Conservation (phyloP, 1,140 invertebrate genomes). For the Trachymyrmex septentrionalis region DNA sequence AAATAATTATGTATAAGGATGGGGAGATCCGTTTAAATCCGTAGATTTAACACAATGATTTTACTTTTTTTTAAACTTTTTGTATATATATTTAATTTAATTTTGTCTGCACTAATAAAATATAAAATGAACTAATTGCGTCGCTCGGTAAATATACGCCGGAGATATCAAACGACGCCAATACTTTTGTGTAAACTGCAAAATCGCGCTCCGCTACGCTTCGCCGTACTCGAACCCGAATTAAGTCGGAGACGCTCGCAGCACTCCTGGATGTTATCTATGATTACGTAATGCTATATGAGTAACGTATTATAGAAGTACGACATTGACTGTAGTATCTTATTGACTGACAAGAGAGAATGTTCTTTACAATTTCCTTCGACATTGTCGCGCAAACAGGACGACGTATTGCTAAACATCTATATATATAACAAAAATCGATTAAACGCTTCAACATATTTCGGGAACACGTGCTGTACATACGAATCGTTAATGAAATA, state of each 20-base stretch:
- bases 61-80: neutral
- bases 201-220: slow-evolving; percentile 35
- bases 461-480: neutral
- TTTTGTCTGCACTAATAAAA: neutral
- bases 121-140: neutral
- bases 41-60: neutral
- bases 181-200: neutral
- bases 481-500: slow-evolving; percentile 18
- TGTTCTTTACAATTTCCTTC: neutral
- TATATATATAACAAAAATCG: neutral
- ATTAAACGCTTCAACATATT: slow-evolving; percentile 10
- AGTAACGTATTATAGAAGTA: slow-evolving; percentile 38
- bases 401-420: neutral
- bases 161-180: neutral
- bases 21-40: neutral
- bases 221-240: neutral
- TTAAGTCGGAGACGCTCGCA: slow-evolving; percentile 25
- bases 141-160: slow-evolving; percentile 3
- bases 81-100: neutral
- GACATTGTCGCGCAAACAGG: neutral
- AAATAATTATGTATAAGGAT: too few species aligned
- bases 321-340: slow-evolving; percentile 44
- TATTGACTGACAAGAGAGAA: slow-evolving; percentile 50
- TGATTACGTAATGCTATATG: slow-evolving; percentile 55
- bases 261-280: slow-evolving; percentile 48